These are phyloP conservation scores for Dipus sagitta DNA, from an alignment of 2,797 vertebrate species.

Conservation along the genomic window DNA sequence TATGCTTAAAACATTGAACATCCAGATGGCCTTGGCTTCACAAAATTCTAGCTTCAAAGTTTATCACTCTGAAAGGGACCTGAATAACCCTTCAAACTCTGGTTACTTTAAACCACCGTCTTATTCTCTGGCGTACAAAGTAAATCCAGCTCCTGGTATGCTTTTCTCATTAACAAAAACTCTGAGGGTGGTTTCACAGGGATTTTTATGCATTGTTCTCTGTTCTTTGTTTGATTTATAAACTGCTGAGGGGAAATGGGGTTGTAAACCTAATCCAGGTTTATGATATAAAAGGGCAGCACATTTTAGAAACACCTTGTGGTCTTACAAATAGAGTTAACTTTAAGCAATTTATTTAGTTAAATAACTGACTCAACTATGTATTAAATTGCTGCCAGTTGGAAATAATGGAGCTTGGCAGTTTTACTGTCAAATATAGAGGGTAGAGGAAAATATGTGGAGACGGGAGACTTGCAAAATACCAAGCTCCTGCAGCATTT, in stretches of 20 bases:
- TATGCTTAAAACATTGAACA: conserved; percentile 58
- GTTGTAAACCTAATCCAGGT: conserved; percentile 82
- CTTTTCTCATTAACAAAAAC: conserved; percentile 83
- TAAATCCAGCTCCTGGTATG: conserved; percentile 71
- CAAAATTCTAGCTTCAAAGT: conserved; percentile 68
- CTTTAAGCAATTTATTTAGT: conserved; percentile 82
- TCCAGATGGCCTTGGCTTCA: conserved; percentile 57
- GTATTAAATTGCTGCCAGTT: conserved; percentile 77
- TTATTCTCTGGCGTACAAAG: conserved; percentile 57
- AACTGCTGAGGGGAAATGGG: conserved; percentile 83
- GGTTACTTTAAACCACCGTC: conserved; percentile 69
- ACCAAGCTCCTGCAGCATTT: conserved; percentile 66
- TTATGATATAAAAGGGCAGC: conserved; percentile 81
- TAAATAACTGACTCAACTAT: conserved; percentile 78
- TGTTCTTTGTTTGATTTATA: conserved; percentile 83
- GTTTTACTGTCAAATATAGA: conserved; percentile 79
- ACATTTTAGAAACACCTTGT: conserved; percentile 82
- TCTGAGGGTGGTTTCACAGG: conserved; percentile 76
- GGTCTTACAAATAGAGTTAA: conserved; percentile 82
- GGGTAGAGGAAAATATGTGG: conserved; percentile 78
- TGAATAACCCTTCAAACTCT: conserved; percentile 61
- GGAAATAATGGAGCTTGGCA: conserved; percentile 76
- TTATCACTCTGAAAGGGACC: conserved; percentile 58
- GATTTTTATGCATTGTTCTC: conserved; percentile 83
- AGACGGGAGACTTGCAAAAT: conserved; percentile 73